phyloP scores from a whole-genome alignment of 2,113 vertebrate species.

The Melanocharis versteri region DNA sequence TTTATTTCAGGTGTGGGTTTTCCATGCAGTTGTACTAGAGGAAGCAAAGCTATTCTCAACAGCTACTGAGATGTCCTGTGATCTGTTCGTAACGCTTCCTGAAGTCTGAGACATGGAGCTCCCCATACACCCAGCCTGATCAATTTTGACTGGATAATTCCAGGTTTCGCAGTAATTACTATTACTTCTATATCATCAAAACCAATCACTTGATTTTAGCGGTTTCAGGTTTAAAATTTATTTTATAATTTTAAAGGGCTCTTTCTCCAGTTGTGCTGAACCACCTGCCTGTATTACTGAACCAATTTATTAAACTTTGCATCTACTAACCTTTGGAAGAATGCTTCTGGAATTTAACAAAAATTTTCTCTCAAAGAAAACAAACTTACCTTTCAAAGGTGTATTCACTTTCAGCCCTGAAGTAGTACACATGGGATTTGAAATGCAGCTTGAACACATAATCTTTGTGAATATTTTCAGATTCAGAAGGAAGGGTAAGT shows the following conservation, averaged over 20 bases:
- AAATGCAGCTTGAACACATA: slow-evolving; percentile 98
- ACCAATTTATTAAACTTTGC: background rate
- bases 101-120: background rate
- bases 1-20: background rate
- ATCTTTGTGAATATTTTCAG: slow-evolving; percentile 97
- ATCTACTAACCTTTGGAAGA: background rate
- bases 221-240: background rate
- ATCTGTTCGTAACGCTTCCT: background rate
- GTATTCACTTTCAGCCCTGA: slow-evolving; percentile 96
- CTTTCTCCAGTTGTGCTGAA: background rate
- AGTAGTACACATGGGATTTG: slow-evolving; percentile 98
- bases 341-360: background rate
- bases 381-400: slow-evolving; percentile 87
- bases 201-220: background rate
- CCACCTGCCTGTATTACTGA: background rate
- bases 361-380: background rate
- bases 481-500: slow-evolving; percentile 88
- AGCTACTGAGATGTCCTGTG: background rate
- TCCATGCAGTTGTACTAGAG: background rate
- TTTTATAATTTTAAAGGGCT: background rate
- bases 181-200: background rate
- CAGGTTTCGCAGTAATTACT: background rate
- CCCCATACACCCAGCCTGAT: background rate
- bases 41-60: background rate
- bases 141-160: background rate